Evolutionary conservation across 2,113 vertebrate genomes (phyloP).

Genomic region (Nettapus auritus): DNA sequence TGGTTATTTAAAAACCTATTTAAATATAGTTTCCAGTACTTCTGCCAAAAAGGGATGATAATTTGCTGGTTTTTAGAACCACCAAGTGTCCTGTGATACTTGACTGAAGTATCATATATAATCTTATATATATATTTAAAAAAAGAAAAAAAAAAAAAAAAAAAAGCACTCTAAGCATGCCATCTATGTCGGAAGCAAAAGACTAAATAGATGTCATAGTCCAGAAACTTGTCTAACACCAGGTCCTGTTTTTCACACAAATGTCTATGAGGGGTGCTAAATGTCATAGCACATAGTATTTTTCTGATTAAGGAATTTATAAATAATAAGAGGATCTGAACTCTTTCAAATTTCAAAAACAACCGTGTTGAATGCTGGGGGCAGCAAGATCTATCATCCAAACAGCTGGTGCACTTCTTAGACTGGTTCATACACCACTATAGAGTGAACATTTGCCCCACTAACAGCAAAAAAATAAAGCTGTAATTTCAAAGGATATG

Average conservation of each 20-base stretch:
- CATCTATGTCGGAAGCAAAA: background rate
- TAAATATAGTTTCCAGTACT: slow-evolving; percentile 18
- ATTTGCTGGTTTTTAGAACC: background rate
- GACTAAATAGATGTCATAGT: background rate
- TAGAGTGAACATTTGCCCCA: background rate
- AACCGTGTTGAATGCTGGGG: background rate
- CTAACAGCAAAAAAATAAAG: background rate
- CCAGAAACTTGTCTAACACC: background rate
- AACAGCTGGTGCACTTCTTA: rapidly evolving
- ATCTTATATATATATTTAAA: background rate
- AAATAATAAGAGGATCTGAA: background rate
- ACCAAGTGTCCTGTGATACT: background rate
- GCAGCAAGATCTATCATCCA: background rate
- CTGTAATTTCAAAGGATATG: rapidly evolving
- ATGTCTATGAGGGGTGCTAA: background rate
- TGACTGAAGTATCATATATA: background rate
- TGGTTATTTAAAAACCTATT: slow-evolving; percentile 38
- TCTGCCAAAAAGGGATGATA: slow-evolving; percentile 1
- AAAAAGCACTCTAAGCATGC: background rate
- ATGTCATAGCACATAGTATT: background rate
- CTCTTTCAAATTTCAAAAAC: background rate
- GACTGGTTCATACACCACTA: rapidly evolving
- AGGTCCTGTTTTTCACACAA: background rate
- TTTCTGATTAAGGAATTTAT: background rate
- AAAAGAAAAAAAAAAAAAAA: background rate